Conservation (phyloP, 2,113 vertebrate genomes). For the Hippocampus zosterae region DNA sequence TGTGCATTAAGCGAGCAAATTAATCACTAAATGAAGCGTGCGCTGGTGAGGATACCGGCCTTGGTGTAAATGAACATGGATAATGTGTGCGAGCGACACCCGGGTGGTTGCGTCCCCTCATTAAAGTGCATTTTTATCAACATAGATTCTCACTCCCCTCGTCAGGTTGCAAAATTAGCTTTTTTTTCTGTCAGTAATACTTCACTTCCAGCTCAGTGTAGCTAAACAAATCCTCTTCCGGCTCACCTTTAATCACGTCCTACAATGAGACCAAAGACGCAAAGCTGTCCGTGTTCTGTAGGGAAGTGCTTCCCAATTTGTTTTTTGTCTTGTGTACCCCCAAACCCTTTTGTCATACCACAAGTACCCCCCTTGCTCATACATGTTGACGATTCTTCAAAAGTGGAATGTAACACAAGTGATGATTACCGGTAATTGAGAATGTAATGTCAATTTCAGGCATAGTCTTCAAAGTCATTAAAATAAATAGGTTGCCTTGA, state of each 20-base stretch:
- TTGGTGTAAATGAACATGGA: slow-evolving; percentile 23
- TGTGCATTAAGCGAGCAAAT: slow-evolving; percentile 39
- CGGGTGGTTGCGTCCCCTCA: not conserved
- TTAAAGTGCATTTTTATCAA: not conserved
- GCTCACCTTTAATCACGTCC: not conserved
- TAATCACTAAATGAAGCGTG: slow-evolving; percentile 47
- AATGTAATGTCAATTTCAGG: too few relatives aligned
- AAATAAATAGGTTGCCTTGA: too few relatives aligned
- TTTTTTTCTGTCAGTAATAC: not conserved
- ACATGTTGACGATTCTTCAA: too few relatives aligned
- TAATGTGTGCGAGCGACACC: slow-evolving; percentile 4
- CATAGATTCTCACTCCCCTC: not conserved
- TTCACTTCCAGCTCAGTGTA: not conserved
- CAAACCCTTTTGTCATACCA: too few relatives aligned
- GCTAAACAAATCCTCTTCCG: not conserved
- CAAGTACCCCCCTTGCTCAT: too few relatives aligned
- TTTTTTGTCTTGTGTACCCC: too few relatives aligned
- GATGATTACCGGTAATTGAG: too few relatives aligned
- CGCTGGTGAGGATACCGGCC: not conserved
- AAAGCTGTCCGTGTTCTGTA: not conserved
- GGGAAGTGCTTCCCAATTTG: not conserved
- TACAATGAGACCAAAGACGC: not conserved
- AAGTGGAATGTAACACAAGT: too few relatives aligned
- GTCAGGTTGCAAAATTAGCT: not conserved
- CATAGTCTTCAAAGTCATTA: too few relatives aligned